Base-by-base conservation (phyloP, 2,888 invertebrate genomes). In the Galeopsomyia nigrocyanea region DNA sequence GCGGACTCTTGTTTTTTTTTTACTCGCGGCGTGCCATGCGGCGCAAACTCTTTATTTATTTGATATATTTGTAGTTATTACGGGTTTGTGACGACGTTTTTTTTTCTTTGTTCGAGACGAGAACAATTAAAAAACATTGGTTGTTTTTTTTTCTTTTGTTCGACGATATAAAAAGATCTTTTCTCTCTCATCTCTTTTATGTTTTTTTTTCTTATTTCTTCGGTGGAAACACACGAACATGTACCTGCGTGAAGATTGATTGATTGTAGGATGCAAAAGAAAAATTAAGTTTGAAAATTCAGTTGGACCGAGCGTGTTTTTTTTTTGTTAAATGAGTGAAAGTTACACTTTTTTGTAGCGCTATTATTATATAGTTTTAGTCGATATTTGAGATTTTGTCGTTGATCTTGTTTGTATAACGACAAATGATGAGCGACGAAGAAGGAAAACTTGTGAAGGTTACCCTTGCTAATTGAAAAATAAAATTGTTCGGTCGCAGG, bases 311-410 rank as follows among this genome's bases (percentile, higher is more conserved):
- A 69, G 70, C 70, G 70, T 75, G 72, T 75, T 69, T 73, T 75
- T 26, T 26, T 26, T 26, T 26, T 26, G 26, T 26, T 26, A 26
- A 71, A 71, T 55, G 64, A 75, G 72, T 64, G 66, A 73, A 67
- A 70, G 73, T 75, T 73, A 73, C 60, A 73, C 68, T 73, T 72
- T 70, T 73, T 73, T 16, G 67, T 71, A 71, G 57, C 16, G 10
- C 10, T 39, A 39, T 58, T 58, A 19, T 26, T 26, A 26, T 26
- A 26, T 58, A 58, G 26, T 68, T 46, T 22, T 69, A 73, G 50
- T 68, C 10, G 21, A 19, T 70, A 70, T 58, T 72, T 75, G 70
- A 70, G 75, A 16, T n/a, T 26, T 63, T 71, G 58, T 67, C 63
- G 72, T 72, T 70, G 64, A 58, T 68, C 58, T 63, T 26, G 26